Evolutionary conservation across 1,140 invertebrate genomes (phyloP), one percentile per base, ranked within the genome.

Genomic region (Zaprionus lachaisei): DNA sequence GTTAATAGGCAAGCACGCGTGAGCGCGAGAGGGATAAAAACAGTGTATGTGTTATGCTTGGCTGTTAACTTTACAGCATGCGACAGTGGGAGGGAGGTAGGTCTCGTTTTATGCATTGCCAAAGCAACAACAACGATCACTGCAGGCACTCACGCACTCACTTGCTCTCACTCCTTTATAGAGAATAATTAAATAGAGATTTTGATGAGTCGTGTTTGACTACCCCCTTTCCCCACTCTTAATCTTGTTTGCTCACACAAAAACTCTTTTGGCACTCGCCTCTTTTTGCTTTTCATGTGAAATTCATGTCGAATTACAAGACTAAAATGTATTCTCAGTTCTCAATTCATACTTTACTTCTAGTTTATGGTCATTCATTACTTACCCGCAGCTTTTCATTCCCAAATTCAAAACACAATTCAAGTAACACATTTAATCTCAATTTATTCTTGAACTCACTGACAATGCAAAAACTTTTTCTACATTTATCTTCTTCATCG

Each of bases 401-500:
- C 12, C n/a, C 4, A 51, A 14, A 17, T 22, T n/a, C 2, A 49
- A 78, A 58, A 72, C 51, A 57, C 34, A 47, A 22, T 4, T 2
- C 44, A 15, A 41, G 7, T 47, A 58, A 57, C 49, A 77, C 70
- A 84, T 66, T 69, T 72, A 79, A 80, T 73, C 47, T 38, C 51
- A 56, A 49, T 86, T 86, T 77, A 77, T 73, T 81, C 56, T 60
- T 62, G 62, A 83, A 72, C 68, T 65, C 55, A 65, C 73, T 37
- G 68, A 72, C 61, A 76, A 71, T 51, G 54, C 71, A 77, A 85
- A 84, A 81, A 81, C 71, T 79, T 81, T 81, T 79, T 71, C 60
- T 77, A 71, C 71, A 82, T 81, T 82, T 81, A 86, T 81, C 68
- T 73, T 69, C 67, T 67, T 41, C 64, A 62, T 55, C 51, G 61